Percentiles rank a stretch among this genome's conserved stretches.
Evolutionary conservation across 2,113 vertebrate genomes (phyloP).

Genomic region (Brachypteracias leptosomus): DNA sequence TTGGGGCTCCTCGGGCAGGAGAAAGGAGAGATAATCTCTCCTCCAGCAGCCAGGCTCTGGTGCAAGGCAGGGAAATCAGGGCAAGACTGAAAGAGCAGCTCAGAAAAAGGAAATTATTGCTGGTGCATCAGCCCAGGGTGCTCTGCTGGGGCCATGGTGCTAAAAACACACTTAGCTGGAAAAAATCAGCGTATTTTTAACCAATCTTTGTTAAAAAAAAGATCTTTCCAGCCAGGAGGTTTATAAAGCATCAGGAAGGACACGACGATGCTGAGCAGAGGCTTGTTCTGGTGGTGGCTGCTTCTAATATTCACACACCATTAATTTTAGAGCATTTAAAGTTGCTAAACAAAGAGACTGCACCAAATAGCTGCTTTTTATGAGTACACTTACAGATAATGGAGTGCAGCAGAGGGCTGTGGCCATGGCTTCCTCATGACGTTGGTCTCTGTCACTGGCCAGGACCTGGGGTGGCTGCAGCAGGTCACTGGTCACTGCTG

Average conservation of each 20-base stretch:
- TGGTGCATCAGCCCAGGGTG: background rate
- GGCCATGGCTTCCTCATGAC: background rate
- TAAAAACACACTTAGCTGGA: background rate
- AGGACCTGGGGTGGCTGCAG: background rate
- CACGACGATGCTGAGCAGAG: background rate
- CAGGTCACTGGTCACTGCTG: background rate
- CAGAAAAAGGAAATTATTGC: background rate
- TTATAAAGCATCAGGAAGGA: fast-evolving
- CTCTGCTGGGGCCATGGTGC: background rate
- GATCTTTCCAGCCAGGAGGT: background rate
- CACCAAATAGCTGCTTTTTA: background rate
- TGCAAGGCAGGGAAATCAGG: background rate
- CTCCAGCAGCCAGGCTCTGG: background rate
- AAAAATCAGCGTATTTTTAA: background rate
- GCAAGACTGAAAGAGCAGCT: background rate
- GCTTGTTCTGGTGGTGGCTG: background rate
- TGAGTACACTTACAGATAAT: fast-evolving
- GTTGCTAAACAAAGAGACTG: background rate
- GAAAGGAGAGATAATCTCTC: background rate
- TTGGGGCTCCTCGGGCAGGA: background rate
- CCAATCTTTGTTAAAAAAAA: background rate
- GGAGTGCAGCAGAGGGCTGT: fast-evolving
- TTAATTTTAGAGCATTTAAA: background rate
- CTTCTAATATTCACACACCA: background rate
- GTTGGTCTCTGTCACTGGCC: background rate